Evolutionary conservation across 2,113 vertebrate species (phyloP).

Genomic region (Verasper variegatus): DNA sequence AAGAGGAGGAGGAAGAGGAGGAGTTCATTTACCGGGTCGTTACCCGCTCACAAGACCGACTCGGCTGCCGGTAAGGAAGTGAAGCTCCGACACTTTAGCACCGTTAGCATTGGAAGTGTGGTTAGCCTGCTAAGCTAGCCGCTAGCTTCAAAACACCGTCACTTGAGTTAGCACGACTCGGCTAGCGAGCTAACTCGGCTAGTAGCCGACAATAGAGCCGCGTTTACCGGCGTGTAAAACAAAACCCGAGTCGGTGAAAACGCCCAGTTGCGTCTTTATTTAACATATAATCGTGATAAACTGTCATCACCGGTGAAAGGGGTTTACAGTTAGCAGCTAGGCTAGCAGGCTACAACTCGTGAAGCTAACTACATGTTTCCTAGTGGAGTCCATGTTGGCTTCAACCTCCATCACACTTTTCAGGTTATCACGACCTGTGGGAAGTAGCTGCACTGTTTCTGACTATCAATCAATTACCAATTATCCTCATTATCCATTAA

Average conservation of each 20-base stretch:
- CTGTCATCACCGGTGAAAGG: no score
- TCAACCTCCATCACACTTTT: background rate
- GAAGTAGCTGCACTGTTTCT: no score
- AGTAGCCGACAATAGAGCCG: background rate
- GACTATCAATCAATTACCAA: no score
- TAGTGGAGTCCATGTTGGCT: background rate
- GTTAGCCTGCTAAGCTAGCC: constrained; percentile 5
- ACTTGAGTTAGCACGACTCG: constrained; percentile 19
- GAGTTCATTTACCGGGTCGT: background rate
- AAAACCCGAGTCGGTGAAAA: background rate
- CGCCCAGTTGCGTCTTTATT: no score
- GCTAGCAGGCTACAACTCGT: background rate
- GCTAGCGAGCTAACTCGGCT: constrained; percentile 24
- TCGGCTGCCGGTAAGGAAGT: constrained; percentile 41
- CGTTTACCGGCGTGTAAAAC: background rate
- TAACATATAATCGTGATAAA: no score
- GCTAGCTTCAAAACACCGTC: background rate
- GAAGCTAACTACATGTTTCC: background rate
- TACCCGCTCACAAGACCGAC: background rate
- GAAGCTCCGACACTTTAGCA: background rate
- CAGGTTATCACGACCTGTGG: no score
- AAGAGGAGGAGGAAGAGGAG: background rate
- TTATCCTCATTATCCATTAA: no score
- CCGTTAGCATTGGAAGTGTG: background rate
- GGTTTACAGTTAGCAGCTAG: background rate